A percentile compares a stretch with the other conserved stretches of the same genome.
Conservation (phyloP, 2,888 invertebrate genomes). For the Pseudoips prasinana region DNA sequence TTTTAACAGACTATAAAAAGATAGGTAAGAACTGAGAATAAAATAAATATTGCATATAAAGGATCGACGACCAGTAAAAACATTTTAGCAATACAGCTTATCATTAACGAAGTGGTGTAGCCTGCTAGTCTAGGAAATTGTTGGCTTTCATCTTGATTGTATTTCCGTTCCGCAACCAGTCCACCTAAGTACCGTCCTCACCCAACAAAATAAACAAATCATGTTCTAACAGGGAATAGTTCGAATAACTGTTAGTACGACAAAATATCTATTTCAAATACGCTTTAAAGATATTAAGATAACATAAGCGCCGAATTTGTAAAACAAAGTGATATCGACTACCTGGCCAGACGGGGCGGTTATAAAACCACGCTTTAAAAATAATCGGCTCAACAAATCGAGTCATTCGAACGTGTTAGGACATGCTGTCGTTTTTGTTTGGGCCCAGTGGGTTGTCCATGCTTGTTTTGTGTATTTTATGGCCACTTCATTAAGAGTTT, state of each 20-base stretch:
- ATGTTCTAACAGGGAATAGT: too few relatives aligned
- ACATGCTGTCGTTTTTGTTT: constrained; percentile 71
- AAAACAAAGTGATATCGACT: constrained; percentile 57
- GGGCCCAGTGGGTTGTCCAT: constrained; percentile 65
- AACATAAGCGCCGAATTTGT: constrained; percentile 62
- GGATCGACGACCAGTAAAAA: too few relatives aligned
- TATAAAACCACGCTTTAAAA: constrained; percentile 43
- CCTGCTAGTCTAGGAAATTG: constrained; percentile 14
- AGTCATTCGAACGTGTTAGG: constrained; percentile 71
- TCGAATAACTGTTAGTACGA: too few relatives aligned
- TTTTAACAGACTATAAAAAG: too few relatives aligned
- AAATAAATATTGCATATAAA: too few relatives aligned
- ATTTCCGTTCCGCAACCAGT: constrained; percentile 4
- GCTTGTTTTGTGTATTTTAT: constrained; percentile 72
- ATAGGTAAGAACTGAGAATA: too few relatives aligned
- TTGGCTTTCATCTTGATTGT: constrained; percentile 15
- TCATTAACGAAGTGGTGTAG: too few relatives aligned
- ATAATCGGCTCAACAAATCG: constrained; percentile 73
- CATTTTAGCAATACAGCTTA: too few relatives aligned
- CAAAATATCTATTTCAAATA: constrained; percentile 20
- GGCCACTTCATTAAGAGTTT: constrained; percentile 68
- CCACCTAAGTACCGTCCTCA: too few relatives aligned
- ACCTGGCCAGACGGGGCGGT: constrained; percentile 47
- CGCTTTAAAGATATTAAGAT: constrained; percentile 40
- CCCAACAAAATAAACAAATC: too few relatives aligned